Evolutionary conservation across 2,888 invertebrate genomes (phyloP), one percentile per base, ranked within the genome.

Genomic region (Eupithecia inturbata): DNA sequence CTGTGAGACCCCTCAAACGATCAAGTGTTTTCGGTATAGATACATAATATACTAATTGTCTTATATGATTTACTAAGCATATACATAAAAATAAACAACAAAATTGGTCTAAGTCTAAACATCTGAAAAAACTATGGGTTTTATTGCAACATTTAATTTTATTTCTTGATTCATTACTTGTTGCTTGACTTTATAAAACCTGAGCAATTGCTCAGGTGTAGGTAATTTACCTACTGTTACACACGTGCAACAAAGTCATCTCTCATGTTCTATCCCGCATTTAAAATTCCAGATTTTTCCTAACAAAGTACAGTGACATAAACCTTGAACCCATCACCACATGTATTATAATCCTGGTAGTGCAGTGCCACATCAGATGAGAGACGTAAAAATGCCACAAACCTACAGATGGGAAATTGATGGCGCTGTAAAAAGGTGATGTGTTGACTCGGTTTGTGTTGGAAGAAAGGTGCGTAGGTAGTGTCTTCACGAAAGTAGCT

Each of bases 341-440:
- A 80, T 78, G 75, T 81, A 78, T 80, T 76, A 79, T 78, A 80
- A 80, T 78, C 70, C 77, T 73, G 74, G 75, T 80, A 89, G 88
- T 89, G 89, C 88, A 87, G 79, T 81, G 82, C 64, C 77, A 83
- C 89, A 89, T 89, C 87, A 83, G 72, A 78, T 87, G 82, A 82
- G 84, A 83, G 83, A 79, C 75, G 82, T 88, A 87, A 87, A 88
- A 87, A 68, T 74, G 83, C 85, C 78, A 85, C 85, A 83, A 87
- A 86, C 82, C 80, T 70, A 80, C 83, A 80, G 79, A 83, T 70
- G 49, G 82, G 80, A 82, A 80, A 85, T 87, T 86, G 83, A 87
- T 84, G 83, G 80, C 77, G 78, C 74, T 81, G 82, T 87, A 87
- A 87, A 83, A 79, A 79, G 79, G 79, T 80, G 77, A 76, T 67